Percentiles rank a stretch among this genome's conserved stretches.
Evolutionary conservation across 2,797 vertebrate genomes (phyloP).

Genomic region (Halcyon smyrnensis): DNA sequence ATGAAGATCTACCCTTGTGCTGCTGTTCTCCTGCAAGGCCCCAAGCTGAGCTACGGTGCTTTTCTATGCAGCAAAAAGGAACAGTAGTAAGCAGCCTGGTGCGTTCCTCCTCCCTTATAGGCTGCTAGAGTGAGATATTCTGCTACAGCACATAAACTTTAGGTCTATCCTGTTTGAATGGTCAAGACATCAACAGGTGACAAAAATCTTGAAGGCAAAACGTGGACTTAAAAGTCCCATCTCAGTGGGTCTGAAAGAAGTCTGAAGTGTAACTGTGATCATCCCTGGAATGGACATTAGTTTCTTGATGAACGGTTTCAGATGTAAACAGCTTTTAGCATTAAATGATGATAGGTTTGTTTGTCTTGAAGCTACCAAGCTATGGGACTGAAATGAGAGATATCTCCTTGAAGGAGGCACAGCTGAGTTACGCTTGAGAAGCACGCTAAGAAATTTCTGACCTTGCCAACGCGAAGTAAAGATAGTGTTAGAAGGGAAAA

Average conservation of each 20-base stretch:
- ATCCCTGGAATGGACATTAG: background rate
- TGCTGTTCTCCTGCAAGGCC: background rate
- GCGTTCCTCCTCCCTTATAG: background rate
- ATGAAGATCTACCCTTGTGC: background rate
- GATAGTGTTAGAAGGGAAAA: background rate
- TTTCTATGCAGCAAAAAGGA: background rate
- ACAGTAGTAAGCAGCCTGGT: background rate
- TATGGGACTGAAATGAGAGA: background rate
- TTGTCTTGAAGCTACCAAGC: background rate
- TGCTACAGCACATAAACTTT: background rate
- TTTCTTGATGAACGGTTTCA: background rate
- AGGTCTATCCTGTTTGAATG: background rate
- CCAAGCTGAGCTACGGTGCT: background rate
- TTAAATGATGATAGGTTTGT: background rate
- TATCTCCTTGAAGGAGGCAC: background rate
- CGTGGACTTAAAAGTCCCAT: background rate
- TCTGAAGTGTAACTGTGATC: background rate
- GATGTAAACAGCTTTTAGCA: background rate
- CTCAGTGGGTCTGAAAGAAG: background rate
- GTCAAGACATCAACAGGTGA: background rate
- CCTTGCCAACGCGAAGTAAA: background rate
- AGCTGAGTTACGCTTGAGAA: background rate
- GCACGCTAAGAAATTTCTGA: background rate
- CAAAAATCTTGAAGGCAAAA: background rate
- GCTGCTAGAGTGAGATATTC: rapidly evolving